Evolutionary conservation across 37 sponge, comb jelly and placozoan genomes (phyloP).

Genomic region (Petrosia ficiformis): DNA sequence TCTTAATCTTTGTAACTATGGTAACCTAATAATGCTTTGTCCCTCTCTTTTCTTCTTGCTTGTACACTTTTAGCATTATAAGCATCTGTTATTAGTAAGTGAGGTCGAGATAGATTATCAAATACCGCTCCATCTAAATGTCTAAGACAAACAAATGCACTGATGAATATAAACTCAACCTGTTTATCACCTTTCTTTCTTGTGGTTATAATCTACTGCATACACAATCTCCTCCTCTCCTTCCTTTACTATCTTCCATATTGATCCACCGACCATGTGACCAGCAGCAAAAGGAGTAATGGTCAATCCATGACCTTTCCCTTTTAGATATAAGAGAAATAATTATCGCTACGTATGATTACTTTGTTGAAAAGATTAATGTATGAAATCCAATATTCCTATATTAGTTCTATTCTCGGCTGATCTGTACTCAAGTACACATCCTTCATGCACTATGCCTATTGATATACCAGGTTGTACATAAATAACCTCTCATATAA

Average conservation of each 20-base stretch:
- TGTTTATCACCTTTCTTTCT: slow-evolving; percentile 87
- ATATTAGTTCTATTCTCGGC: too few species aligned
- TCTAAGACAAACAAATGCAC: slow-evolving; percentile 31
- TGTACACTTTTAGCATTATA: slow-evolving; percentile 88
- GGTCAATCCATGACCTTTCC: slow-evolving; percentile 94
- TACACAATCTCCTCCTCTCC: slow-evolving; percentile 98
- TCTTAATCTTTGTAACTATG: background rate
- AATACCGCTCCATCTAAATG: slow-evolving; percentile 94
- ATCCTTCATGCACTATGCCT: too few species aligned
- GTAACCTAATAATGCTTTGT: slow-evolving; percentile 88
- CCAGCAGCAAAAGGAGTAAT: slow-evolving; percentile 97
- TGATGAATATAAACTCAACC: background rate
- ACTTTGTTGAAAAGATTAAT: too few species aligned
- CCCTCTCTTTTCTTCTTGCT: slow-evolving; percentile 91
- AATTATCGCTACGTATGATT: too few species aligned
- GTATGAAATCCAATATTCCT: too few species aligned
- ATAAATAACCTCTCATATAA: too few species aligned
- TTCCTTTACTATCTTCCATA: slow-evolving; percentile 99
- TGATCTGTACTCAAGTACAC: too few species aligned
- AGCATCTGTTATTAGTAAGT: slow-evolving; percentile 93
- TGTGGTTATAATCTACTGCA: slow-evolving; percentile 98
- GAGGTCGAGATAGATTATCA: slow-evolving; percentile 85
- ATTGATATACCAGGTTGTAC: too few species aligned
- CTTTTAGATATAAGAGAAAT: slow-evolving; percentile 23
- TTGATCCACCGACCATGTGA: slow-evolving; percentile 98